Percentiles rank a stretch among this genome's conserved stretches.
Conservation (phyloP, 2,797 vertebrate genomes). For the Botia kubotai region DNA sequence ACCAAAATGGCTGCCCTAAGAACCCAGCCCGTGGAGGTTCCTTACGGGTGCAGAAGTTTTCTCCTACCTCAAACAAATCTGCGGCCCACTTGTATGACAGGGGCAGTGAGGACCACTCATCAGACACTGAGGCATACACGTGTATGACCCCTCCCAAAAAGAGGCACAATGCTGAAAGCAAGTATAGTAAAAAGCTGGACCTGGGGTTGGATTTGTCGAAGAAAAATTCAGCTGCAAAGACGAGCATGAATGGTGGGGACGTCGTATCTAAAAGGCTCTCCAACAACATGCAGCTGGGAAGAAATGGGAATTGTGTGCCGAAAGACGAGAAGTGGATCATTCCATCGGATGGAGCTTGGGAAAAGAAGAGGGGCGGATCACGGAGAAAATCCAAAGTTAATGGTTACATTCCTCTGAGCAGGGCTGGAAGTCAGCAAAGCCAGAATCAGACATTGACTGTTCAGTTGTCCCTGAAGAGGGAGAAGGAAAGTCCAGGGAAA, state of each 20-base stretch:
- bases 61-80: slow-evolving; percentile 60
- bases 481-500: slow-evolving; percentile 64
- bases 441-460: slow-evolving; percentile 47
- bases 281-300: slow-evolving; percentile 67
- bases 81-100: slow-evolving; percentile 7
- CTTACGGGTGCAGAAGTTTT: slow-evolving; percentile 87
- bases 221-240: slow-evolving; percentile 86
- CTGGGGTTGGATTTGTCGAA: slow-evolving; percentile 95
- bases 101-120: slow-evolving; percentile 50
- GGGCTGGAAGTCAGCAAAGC: slow-evolving; percentile 33
- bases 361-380: slow-evolving; percentile 53
- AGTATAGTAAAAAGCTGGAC: slow-evolving; percentile 80
- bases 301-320: slow-evolving; percentile 27
- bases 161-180: slow-evolving; percentile 80
- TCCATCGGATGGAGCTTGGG: slow-evolving; percentile 46
- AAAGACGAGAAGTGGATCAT: slow-evolving; percentile 47
- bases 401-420: slow-evolving; percentile 47
- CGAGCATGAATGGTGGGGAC: slow-evolving; percentile 69
- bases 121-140: slow-evolving; percentile 43
- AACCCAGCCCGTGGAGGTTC: slow-evolving; percentile 79
- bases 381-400: slow-evolving; percentile 56
- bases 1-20: slow-evolving; percentile 71
- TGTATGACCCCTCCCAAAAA: slow-evolving; percentile 59
- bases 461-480: slow-evolving; percentile 62
- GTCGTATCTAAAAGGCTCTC: slow-evolving; percentile 83